Conservation (phyloP, 1,140 invertebrate species). For the Vanessa tameamea region DNA sequence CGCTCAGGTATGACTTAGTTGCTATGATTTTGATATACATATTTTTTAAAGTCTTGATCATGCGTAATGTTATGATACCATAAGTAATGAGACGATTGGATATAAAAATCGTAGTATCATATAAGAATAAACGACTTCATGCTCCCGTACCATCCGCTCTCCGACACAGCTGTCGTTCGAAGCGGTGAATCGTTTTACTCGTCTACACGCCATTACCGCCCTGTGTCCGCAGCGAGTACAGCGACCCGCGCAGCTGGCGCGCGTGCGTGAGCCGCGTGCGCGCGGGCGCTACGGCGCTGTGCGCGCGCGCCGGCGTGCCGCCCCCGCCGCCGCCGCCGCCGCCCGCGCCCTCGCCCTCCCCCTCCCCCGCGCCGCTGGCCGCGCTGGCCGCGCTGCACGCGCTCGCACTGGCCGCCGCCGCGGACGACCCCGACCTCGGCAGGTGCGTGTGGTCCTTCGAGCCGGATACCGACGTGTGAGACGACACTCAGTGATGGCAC, state of each 20-base stretch:
- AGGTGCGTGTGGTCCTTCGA: slow-evolving; percentile 32
- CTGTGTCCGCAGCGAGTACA: slow-evolving; percentile 42
- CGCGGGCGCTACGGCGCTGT: slow-evolving; percentile 46
- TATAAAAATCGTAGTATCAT: too few relatives aligned
- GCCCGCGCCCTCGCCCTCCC: slow-evolving; percentile 25
- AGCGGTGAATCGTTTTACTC: not conserved
- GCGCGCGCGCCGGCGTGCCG: slow-evolving; percentile 37
- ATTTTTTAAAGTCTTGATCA: too few relatives aligned
- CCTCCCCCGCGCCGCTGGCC: slow-evolving; percentile 37
- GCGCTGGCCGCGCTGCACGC: slow-evolving; percentile 40
- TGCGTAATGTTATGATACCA: too few relatives aligned
- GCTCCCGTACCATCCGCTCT: too few relatives aligned
- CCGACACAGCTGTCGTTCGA: too few relatives aligned
- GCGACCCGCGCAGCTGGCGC: slow-evolving; percentile 45
- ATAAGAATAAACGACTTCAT: too few relatives aligned
- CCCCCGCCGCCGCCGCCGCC: slow-evolving; percentile 32
- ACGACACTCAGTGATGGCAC: too few relatives aligned
- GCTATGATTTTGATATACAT: too few relatives aligned
- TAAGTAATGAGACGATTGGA: too few relatives aligned
- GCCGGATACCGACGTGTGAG: not conserved
- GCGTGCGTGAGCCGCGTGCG: slow-evolving; percentile 41
- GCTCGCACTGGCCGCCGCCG: slow-evolving; percentile 43
- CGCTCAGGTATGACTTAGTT: slow-evolving; percentile 83
- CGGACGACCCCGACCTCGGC: slow-evolving; percentile 52
- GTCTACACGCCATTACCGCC: not conserved